Base-by-base conservation (phyloP, 2,888 invertebrate species). In the Chrysolina haemoptera region DNA sequence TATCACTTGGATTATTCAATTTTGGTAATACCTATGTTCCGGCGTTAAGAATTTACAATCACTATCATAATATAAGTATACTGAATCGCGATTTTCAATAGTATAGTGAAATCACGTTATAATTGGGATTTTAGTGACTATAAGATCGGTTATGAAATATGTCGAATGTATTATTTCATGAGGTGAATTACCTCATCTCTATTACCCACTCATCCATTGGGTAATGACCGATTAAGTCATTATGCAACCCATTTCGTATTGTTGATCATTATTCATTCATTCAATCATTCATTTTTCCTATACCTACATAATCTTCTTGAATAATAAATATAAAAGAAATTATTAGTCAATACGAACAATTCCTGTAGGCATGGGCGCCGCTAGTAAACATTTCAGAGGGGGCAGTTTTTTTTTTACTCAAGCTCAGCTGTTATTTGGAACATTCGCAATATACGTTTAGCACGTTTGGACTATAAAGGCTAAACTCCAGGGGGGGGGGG, bases 211-310 rank as follows among this genome's bases (percentile, higher is more conserved):
- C 53, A 53, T 20, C 20, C 10, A 53, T 53, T 53, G 12, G 18
- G 18, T 20, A 53, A 53, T 53, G 10, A 20, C 11, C 18, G 6
- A 18, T 20, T 20, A 12, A 20, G 20, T 20, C 20, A 4, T 53
- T 53, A 53, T 53, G 53, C 20, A 53, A 53, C 53, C 18, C 53
- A 18, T 53, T 53, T 53, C 16, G 48, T 48, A 48, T 48, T 48
- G 48, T 48, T 48, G 16, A 16, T 16, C 16, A 16, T 48, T 16
- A 48, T 16, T 48, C 16, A 48, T 48, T 20, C 53, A 20, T 53
- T 53, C 50, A 18, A 18, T 53, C 14, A 53, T 53, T 18, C 16
- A 35, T 35, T 35, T 53, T 20, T 53, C 12, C 20, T 16, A 53
- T 18, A 53, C 53, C 53, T 53, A 53, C 53, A 53, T 16, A 6